Evolutionary conservation across 2,888 invertebrate species (phyloP).

Genomic region (Sphinx pinastri): DNA sequence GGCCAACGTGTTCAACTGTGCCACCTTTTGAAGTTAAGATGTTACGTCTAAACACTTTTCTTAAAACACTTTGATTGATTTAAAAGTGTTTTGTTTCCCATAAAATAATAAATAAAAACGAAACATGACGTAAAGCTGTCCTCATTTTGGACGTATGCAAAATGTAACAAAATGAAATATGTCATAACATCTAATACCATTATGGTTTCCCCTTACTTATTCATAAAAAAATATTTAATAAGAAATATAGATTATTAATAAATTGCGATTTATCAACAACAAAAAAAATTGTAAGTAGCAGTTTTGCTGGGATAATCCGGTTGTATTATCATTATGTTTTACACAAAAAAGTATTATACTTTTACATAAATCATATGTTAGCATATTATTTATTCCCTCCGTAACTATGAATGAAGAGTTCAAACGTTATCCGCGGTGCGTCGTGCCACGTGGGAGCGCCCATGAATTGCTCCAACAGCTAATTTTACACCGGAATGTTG

Average conservation of each 20-base stretch:
- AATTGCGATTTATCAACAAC: no score
- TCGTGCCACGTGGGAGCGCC: conserved; percentile 58
- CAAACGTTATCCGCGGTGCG: conserved; percentile 23
- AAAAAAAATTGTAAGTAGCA: no score
- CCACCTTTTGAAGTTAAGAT: conserved; percentile 19
- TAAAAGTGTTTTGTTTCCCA: background rate
- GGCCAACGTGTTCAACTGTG: conserved; percentile 3
- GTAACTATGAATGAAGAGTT: conserved; percentile 28
- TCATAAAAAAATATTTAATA: no score
- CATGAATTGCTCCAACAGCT: conserved; percentile 64
- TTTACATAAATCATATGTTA: background rate
- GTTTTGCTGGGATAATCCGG: background rate
- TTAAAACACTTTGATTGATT: background rate
- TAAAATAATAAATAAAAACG: background rate
- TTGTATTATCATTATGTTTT: background rate
- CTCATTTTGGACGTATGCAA: background rate
- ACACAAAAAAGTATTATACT: background rate
- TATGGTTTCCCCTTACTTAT: no score
- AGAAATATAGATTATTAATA: no score
- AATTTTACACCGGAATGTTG: conserved; percentile 75
- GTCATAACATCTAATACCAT: background rate
- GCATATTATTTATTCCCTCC: conserved; percentile 4
- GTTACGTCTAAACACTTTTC: conserved; percentile 2
- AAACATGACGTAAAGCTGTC: background rate
- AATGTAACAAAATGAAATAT: background rate